Evolutionary conservation across 2,888 invertebrate genomes (phyloP), one percentile per base, ranked within the genome.

Genomic region (Myopa tessellatipennis): DNA sequence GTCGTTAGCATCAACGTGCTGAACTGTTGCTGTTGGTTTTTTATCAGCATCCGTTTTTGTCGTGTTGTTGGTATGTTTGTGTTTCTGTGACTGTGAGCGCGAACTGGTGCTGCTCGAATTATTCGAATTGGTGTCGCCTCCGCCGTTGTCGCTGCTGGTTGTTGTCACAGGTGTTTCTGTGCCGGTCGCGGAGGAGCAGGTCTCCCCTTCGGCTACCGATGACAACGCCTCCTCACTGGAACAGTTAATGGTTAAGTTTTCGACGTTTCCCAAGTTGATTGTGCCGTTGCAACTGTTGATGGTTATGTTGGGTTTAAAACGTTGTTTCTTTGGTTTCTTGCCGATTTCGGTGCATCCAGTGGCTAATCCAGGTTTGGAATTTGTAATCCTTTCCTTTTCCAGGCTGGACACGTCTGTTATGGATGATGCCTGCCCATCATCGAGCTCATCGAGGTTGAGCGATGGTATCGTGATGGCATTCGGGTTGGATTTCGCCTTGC

Each of bases 221-320:
- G 65, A 38, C 34, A 87, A 83, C 4, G 85, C 82, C 38, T 86
- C 87, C 38, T 88, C 88, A 74, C 82, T 87, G 77, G 87, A 85
- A 78, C 88, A 89, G 76, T 89, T 89, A 38, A 89, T 89, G 18
- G 89, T 89, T 26, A 89, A 80, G 73, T 88, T 89, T 50, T 89
- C 88, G 26, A 89, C 89, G 78, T 89, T 89, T 58, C 88, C 87
- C 74, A 89, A 80, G 80, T 89, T 89, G 6, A 89, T 89, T 10
- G 87, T 88, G 65, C 89, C 89, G 78, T 88, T 89, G 82, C 89
- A 89, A 75, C 89, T 89, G 80, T 89, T 89, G 34, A 89, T 89
- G 34, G 89, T 89, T 36, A 89, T 88, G 82, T 89, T 89, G 81
- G 88, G 88, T 79, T 88, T 89, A 74, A 86, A 86, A 69, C 84